These are phyloP conservation scores for Temnothorax longispinosus DNA, from an alignment of 1,140 invertebrate species.

Conservation along the genomic window DNA sequence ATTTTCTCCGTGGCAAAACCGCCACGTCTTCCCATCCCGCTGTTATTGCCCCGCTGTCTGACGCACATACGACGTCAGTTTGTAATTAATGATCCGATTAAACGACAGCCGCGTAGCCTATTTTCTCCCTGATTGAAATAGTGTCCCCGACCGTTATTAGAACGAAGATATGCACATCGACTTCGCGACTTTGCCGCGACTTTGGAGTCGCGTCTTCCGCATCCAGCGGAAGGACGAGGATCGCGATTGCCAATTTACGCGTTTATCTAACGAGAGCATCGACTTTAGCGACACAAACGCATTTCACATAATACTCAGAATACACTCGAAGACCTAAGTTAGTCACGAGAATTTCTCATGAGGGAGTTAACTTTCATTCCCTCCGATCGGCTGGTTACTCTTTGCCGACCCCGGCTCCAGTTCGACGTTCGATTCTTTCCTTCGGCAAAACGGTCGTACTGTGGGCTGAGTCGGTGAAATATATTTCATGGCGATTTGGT, in stretches of 20 bases:
- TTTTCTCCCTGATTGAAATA: conserved; percentile 41
- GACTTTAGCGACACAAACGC: background rate
- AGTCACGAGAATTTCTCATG: conserved; percentile 45
- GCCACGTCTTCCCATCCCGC: conserved; percentile 3
- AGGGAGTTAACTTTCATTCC: conserved; percentile 29
- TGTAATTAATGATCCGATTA: conserved; percentile 58
- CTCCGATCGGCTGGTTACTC: background rate
- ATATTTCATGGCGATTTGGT: conserved; percentile 69
- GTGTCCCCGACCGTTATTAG: background rate
- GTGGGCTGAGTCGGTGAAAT: conserved; percentile 74
- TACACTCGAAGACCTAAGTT: conserved; percentile 10
- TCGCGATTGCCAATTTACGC: conserved; percentile 2
- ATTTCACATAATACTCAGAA: background rate
- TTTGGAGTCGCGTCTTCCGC: background rate
- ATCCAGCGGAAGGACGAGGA: background rate
- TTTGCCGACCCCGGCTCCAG: conserved; percentile 5
- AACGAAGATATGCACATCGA: background rate
- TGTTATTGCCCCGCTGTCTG: conserved; percentile 55
- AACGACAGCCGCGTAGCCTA: conserved; percentile 43
- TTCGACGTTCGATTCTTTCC: conserved; percentile 67
- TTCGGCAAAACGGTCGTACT: conserved; percentile 67
- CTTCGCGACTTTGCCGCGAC: background rate
- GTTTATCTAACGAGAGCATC: background rate
- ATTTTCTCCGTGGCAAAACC: conserved; percentile 56
- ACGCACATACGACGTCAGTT: conserved; percentile 54